Conservation (phyloP, 1,140 invertebrate genomes). For the Neuroterus valhalla region DNA sequence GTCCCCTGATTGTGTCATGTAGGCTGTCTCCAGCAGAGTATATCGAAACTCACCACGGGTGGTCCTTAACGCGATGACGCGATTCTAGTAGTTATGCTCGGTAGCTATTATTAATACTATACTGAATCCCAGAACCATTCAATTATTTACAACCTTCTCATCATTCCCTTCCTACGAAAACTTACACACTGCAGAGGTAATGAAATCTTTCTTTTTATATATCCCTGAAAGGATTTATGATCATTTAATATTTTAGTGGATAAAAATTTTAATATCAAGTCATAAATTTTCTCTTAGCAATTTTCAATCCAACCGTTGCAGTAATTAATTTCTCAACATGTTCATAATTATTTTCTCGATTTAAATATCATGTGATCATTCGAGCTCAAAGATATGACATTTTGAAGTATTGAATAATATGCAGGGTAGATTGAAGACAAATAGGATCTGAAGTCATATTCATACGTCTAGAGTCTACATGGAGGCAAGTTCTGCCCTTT, state of each 20-base stretch:
- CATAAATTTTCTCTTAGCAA: no score
- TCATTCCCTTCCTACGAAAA: neutral
- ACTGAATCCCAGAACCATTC: slow-evolving; percentile 55
- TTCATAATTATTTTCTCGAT: slow-evolving; percentile 7
- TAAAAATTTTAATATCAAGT: no score
- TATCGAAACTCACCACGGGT: slow-evolving; percentile 67
- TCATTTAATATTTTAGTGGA: no score
- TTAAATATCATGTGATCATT: slow-evolving; percentile 11
- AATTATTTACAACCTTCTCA: slow-evolving; percentile 64
- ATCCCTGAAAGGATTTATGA: no score
- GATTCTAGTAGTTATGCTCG: slow-evolving; percentile 57
- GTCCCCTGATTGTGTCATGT: slow-evolving; percentile 72
- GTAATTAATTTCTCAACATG: slow-evolving; percentile 12
- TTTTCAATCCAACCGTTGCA: neutral
- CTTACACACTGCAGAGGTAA: no score
- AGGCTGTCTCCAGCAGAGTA: slow-evolving; percentile 70
- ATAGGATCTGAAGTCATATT: neutral
- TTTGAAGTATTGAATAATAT: slow-evolving; percentile 28
- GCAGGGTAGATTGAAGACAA: neutral
- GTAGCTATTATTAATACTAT: slow-evolving; percentile 67
- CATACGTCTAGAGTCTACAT: neutral
- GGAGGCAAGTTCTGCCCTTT: slow-evolving; percentile 6
- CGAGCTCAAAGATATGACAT: neutral
- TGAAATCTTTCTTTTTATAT: no score
- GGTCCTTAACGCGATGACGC: slow-evolving; percentile 72